Conservation (phyloP, 1,140 invertebrate genomes). For the Lasioglossum baleicum region DNA sequence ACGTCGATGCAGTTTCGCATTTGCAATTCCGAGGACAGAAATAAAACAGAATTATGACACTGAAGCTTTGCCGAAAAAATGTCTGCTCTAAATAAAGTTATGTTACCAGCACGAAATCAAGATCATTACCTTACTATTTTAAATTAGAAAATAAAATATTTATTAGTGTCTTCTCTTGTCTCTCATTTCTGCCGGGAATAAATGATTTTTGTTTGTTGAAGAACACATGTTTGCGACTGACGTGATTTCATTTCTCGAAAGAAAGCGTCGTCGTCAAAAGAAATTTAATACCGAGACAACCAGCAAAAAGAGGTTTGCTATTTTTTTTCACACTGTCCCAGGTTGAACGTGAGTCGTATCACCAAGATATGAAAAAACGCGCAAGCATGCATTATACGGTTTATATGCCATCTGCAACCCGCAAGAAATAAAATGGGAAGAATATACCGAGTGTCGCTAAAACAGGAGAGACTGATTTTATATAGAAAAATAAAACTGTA, state of each 20-base stretch:
- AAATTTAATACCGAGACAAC: background rate
- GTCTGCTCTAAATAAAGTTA: too few species aligned
- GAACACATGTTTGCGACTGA: background rate
- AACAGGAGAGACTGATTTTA: too few species aligned
- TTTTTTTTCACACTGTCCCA: background rate
- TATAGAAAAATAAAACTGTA: too few species aligned
- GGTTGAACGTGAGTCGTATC: slow-evolving; percentile 6
- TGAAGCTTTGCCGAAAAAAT: too few species aligned
- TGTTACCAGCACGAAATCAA: too few species aligned
- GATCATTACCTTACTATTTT: too few species aligned
- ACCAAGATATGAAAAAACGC: slow-evolving; percentile 3
- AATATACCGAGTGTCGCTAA: too few species aligned
- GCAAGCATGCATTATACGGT: slow-evolving; percentile 11
- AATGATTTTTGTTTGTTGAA: background rate
- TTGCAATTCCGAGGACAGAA: background rate
- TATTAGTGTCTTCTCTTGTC: too few species aligned
- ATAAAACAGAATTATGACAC: background rate
- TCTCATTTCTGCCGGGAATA: too few species aligned
- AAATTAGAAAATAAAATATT: too few species aligned
- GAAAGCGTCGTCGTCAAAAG: background rate
- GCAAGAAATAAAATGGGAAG: background rate
- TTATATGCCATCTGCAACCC: background rate
- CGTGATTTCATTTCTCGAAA: background rate
- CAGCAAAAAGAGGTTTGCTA: background rate
- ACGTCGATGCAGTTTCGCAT: background rate